Conservation (phyloP, 2,888 invertebrate genomes). For the Pristionchus exspectatus region DNA sequence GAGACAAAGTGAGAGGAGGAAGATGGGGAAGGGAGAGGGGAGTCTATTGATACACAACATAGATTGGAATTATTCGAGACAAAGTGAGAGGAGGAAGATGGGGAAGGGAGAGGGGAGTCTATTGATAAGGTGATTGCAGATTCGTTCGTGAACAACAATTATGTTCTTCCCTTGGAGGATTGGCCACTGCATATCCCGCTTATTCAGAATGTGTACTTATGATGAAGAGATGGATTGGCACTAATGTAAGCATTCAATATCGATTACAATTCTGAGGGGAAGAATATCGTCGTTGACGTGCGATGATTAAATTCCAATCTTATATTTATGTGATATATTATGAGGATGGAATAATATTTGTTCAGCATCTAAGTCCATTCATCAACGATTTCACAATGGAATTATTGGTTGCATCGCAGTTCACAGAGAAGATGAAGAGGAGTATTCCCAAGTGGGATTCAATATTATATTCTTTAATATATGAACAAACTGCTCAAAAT, state of each 20-base stretch:
- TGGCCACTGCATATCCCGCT: slow-evolving; percentile 59
- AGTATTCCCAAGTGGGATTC: slow-evolving; percentile 19
- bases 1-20: slow-evolving; percentile 37
- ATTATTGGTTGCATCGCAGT: slow-evolving; percentile 46
- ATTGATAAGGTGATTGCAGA: slow-evolving; percentile 44
- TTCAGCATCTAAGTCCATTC: slow-evolving; percentile 44
- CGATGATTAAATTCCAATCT: no score
- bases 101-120: neutral
- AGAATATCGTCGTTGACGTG: neutral
- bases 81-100: neutral
- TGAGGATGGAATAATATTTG: neutral
- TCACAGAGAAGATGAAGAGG: slow-evolving; percentile 27
- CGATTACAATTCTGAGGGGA: neutral
- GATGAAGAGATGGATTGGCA: slow-evolving; percentile 60
- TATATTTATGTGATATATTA: neutral
- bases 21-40: neutral
- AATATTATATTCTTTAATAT: no score
- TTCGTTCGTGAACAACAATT: slow-evolving; percentile 64
- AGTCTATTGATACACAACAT: neutral
- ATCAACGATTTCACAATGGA: slow-evolving; percentile 46
- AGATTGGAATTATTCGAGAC: slow-evolving; percentile 48
- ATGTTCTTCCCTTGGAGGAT: slow-evolving; percentile 62
- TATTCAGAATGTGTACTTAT: slow-evolving; percentile 65
- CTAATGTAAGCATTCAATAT: slow-evolving; percentile 25
- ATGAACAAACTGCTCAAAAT: no score